Base-by-base conservation (phyloP, 92 coral and sea anemone genomes). In the Desmophyllum pertusum region DNA sequence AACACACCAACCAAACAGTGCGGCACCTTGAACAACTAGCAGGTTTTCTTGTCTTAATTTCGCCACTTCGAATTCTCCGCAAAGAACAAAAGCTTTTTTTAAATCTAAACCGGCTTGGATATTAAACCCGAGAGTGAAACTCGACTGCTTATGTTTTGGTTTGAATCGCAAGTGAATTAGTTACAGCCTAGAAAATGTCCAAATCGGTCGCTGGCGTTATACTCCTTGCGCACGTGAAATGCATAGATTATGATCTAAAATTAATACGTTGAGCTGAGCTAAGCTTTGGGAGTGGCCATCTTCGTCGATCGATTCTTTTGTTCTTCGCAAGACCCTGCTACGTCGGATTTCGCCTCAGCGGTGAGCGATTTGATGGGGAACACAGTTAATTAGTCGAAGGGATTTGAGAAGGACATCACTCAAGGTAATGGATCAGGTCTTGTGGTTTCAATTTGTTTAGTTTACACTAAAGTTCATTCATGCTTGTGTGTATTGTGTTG, bases 241-340 rank as follows among this genome's bases (percentile, higher is more conserved):
- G 70, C 79, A 82, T 71, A 71, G 52, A 82, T 82, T 82, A 82
- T 57, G 78, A 82, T 81, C 85, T 72, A 81, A 81, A 81, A 81
- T 82, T 82, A 57, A 57, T 57, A 82, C 86, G 72, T 30, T 72
- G 51, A 68, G 51, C 43, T 31, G 38, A 40, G 53, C 18, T 75
- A 30, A 64, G 46, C 23, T 43, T 48, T 65, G 86, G 86, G 86
- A 82, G 86, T 82, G 86, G 86, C 65, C 76, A 39, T 50, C 76
- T 52, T 21, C 42, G 71, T 4, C 55, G 19, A 19, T 4, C 55
- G 19, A 19, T 59, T 78, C 39, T n/a, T 82, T 82, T 70, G 86
- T 82, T 73, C 71, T 39, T 39, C 76, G 1, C 64, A 51, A 53
- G 18, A 59, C 19, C 51, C n/a, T 38, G n/a, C 38, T 50, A 3